Conservation (phyloP, 2,888 invertebrate species). For the Tiliacea aurago region DNA sequence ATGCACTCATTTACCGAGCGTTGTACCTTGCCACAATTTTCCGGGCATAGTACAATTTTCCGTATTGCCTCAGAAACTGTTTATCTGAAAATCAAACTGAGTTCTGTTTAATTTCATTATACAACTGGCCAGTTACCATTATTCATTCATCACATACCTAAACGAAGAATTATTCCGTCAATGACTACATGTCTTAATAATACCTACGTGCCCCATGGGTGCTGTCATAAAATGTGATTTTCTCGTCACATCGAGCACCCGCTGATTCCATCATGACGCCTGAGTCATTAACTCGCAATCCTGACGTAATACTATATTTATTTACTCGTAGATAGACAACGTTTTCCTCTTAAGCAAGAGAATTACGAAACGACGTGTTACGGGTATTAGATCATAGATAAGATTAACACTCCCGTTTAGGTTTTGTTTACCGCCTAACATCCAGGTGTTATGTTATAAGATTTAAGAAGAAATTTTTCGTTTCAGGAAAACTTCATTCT, state of each 20-base stretch:
- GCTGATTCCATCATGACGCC: slow-evolving; percentile 45
- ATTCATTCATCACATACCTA: background rate
- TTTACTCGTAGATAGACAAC: slow-evolving; percentile 57
- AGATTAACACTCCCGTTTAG: slow-evolving; percentile 47
- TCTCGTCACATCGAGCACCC: slow-evolving; percentile 57
- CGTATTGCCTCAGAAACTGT: background rate
- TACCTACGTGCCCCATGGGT: slow-evolving; percentile 31
- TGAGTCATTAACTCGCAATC: slow-evolving; percentile 46
- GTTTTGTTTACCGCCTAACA: slow-evolving; percentile 56
- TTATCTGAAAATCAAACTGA: background rate
- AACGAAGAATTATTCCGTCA: slow-evolving; percentile 17
- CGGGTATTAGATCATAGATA: slow-evolving; percentile 63
- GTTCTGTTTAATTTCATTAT: background rate
- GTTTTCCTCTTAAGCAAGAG: slow-evolving; percentile 44
- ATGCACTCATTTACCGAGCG: background rate
- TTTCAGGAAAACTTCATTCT: slow-evolving; percentile 57
- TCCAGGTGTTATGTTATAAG: slow-evolving; percentile 49
- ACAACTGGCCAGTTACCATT: background rate
- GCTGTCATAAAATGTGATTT: slow-evolving; percentile 56
- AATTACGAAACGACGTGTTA: slow-evolving; percentile 54
- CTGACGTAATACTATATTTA: slow-evolving; percentile 56
- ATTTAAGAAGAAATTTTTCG: slow-evolving; percentile 7
- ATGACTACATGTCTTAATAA: slow-evolving; percentile 22
- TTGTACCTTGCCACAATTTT: background rate
- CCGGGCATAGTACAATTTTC: too few relatives aligned